phyloP scores from a whole-genome alignment of 2,113 vertebrate species.

The Muntiacus reevesi region DNA sequence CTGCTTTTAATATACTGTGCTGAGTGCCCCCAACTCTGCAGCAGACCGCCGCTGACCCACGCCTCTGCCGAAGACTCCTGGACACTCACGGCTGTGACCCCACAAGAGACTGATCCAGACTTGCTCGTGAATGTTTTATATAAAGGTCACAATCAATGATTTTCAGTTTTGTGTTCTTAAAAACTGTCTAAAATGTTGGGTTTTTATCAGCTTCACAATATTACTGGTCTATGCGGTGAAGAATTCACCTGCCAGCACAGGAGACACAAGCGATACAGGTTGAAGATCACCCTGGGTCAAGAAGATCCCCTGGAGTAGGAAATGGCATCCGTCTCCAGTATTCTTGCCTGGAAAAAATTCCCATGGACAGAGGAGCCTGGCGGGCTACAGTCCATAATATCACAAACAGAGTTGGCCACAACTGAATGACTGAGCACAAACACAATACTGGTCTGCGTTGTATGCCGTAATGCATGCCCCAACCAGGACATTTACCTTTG shows the following conservation, averaged over 20 bases:
- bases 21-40: not conserved
- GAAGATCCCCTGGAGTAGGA: not conserved
- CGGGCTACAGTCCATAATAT: not conserved
- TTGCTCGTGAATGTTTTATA: not conserved
- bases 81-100: not conserved
- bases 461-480: not conserved
- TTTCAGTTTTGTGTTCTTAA: not conserved
- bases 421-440: not conserved
- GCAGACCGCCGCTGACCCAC: not conserved
- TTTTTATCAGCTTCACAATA: not conserved
- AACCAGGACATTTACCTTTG: not conserved
- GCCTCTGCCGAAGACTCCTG: not conserved
- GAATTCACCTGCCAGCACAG: not conserved
- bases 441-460: not conserved
- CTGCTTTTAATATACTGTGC: not conserved
- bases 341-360: not conserved
- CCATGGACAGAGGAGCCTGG: not conserved
- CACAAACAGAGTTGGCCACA: not conserved
- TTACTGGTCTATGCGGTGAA: not conserved
- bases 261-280: not conserved
- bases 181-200: not conserved
- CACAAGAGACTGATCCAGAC: not conserved
- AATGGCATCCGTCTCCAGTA: not conserved
- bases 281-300: not conserved
- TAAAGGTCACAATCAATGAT: not conserved